These are phyloP conservation scores for Oscheius sp. DNA, from an alignment of 2,888 invertebrate genomes.

Conservation along the genomic window DNA sequence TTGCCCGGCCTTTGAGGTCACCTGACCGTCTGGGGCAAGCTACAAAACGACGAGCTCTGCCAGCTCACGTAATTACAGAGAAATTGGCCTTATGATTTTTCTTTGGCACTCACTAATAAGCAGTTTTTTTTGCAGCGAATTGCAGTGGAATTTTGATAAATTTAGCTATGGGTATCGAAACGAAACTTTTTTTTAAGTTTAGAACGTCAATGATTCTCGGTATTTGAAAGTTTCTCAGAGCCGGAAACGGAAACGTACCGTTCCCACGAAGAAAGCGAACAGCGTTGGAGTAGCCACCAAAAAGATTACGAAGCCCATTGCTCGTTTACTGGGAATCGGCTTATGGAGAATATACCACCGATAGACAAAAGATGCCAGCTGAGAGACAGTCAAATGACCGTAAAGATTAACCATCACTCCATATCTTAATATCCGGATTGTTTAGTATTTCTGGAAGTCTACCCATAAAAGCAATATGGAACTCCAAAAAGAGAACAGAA, in stretches of 20 bases:
- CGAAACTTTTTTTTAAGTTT: too few species aligned
- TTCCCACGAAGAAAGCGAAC: neutral
- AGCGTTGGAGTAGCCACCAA: neutral
- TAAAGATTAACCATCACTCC: neutral
- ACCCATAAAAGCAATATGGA: neutral
- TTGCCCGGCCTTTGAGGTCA: too few species aligned
- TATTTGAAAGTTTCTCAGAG: neutral
- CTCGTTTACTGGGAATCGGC: neutral
- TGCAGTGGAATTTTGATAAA: too few species aligned
- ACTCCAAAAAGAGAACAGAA: neutral
- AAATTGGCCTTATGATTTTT: too few species aligned
- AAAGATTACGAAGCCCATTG: neutral
- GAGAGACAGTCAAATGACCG: slow-evolving; percentile 6
- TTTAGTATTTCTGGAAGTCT: neutral
- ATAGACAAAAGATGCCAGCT: slow-evolving; percentile 11
- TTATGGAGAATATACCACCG: slow-evolving; percentile 5
- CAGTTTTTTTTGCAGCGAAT: too few species aligned
- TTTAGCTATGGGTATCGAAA: too few species aligned
- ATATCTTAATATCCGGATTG: neutral
- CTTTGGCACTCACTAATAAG: too few species aligned
- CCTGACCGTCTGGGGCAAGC: too few species aligned
- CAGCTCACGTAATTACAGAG: too few species aligned
- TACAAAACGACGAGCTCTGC: too few species aligned
- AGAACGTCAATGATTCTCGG: too few species aligned
- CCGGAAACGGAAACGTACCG: neutral